A percentile compares a stretch with the other conserved stretches of the same genome.
phyloP scores from a whole-genome alignment of 2,797 vertebrate species.

The Brotula barbata region DNA sequence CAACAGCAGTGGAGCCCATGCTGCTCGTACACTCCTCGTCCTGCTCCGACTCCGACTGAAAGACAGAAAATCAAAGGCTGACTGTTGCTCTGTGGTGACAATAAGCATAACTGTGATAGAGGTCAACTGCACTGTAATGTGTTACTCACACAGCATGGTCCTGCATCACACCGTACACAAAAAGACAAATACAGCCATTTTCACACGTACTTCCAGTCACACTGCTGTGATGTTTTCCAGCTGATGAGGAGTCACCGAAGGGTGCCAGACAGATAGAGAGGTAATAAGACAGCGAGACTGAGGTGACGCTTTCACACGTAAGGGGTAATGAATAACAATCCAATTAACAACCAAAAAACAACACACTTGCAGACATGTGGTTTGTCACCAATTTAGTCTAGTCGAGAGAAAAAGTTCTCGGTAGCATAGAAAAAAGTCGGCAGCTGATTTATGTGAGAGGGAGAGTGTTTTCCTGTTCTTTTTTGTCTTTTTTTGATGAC shows the following conservation, averaged over 20 bases:
- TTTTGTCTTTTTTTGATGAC: conserved; percentile 32
- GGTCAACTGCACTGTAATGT: not conserved
- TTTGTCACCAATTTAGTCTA: conserved; percentile 29
- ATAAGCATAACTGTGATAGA: conserved; percentile 17
- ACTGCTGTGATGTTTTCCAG: conserved; percentile 49
- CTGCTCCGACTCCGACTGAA: conserved; percentile 79
- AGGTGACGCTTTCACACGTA: conserved; percentile 61
- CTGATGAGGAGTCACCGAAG: conserved; percentile 48
- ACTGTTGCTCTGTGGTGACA: conserved; percentile 27
- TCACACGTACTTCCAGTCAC: conserved; percentile 18
- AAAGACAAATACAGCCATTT: conserved; percentile 11
- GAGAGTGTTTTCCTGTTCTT: conserved; percentile 19
- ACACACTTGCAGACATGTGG: conserved; percentile 36
- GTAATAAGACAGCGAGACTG: conserved; percentile 51
- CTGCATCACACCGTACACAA: conserved; percentile 12
- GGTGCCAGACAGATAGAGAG: conserved; percentile 62
- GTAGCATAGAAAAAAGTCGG: conserved; percentile 40
- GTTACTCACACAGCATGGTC: conserved; percentile 11
- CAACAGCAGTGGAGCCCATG: conserved; percentile 73
- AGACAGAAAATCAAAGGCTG: conserved; percentile 29
- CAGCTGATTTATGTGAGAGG: conserved; percentile 64
- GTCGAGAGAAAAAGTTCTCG: conserved; percentile 1
- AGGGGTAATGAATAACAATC: conserved; percentile 65
- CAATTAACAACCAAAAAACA: conserved; percentile 65
- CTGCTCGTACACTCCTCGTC: conserved; percentile 78